A percentile compares a stretch with the other conserved stretches of the same genome.
Evolutionary conservation across 2,888 invertebrate species (phyloP).

Genomic region (Pyrgus malvae): DNA sequence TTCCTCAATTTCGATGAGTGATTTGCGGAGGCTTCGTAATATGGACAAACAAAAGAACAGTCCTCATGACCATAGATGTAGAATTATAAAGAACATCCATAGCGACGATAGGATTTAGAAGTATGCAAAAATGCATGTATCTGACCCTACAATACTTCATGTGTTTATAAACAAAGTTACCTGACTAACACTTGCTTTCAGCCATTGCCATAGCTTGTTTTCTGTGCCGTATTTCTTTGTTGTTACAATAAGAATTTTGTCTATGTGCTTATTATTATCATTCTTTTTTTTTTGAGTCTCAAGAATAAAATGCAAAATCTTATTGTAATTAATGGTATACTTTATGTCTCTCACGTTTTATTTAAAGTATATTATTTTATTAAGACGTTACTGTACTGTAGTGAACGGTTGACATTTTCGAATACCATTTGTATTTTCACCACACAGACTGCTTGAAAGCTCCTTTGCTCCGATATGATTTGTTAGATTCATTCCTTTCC

Average conservation of each 20-base stretch:
- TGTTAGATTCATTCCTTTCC: conserved; percentile 53
- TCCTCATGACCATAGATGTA: conserved; percentile 79
- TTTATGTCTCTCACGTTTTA: conserved; percentile 3
- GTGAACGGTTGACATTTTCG: conserved; percentile 1
- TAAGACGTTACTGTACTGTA: conserved; percentile 21
- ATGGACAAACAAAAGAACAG: conserved; percentile 68
- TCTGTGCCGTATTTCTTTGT: conserved; percentile 32
- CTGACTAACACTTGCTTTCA: conserved; percentile 72
- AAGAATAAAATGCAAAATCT: conserved; percentile 31
- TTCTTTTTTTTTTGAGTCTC: neutral
- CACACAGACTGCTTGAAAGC: conserved; percentile 30
- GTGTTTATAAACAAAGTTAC: conserved; percentile 82
- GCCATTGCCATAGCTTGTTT: conserved; percentile 54
- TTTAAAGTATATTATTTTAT: conserved; percentile 9
- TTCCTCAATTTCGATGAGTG: conserved; percentile 75
- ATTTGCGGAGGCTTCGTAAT: conserved; percentile 69
- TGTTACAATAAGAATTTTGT: conserved; percentile 29
- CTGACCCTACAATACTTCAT: conserved; percentile 74
- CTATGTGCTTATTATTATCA: neutral
- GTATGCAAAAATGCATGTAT: conserved; percentile 71
- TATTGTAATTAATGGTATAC: conserved; percentile 30
- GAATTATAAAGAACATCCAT: conserved; percentile 46
- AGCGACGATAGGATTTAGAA: conserved; percentile 61
- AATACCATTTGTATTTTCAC: conserved; percentile 27
- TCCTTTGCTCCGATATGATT: conserved; percentile 42